Base-by-base conservation (phyloP, 1,140 invertebrate genomes). In the Cydia splendana region DNA sequence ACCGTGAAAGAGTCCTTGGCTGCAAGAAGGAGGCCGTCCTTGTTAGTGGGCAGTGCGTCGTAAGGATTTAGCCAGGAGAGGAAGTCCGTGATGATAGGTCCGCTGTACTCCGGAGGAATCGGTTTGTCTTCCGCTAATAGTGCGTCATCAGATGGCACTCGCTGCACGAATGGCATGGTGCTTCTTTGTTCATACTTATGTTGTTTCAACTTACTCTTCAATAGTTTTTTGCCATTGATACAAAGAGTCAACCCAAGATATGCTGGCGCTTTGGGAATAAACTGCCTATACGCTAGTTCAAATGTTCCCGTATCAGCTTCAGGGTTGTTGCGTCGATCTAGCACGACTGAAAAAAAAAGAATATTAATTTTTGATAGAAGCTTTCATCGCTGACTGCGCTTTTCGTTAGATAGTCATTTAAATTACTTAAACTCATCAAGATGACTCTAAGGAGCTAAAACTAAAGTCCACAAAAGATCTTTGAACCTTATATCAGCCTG, bases 231-330 rank as follows among this genome's bases (percentile, higher is more conserved):
- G 6, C 97, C 97, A 71, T 96, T 95, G 1, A 97, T 94, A 20
- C 95, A 95, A 12, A 98, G 89, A 65, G 95, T 96, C 75, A 97
- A 94, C 1, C 97, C 97, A 76, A 97, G 95, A 87, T 98, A 98
- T 2, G 97, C 97, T 13, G 97, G 97, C 4, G 96, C 96, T 79
- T 95, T 95, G 1, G 97, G 96, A 20, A 96, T 94, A 6, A 94
- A 82, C 86, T 95, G 93, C 76, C 95, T 96, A 88, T 97, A 98
- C 18, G 96, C 95, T 77, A 98, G 85, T 88, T 98, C 97, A 89
- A 98, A 99, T 75, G 95, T 94, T 20, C 98, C 98, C 4, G 97
- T 97, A 79, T 97, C 96, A 13, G 97, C 96, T 74, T 96, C 96
- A 79, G 95, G 95, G 90, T 98, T 96, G 67, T 95, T 93, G 65